Base-by-base conservation (phyloP, 2,797 vertebrate species). In the Triplophysa bombifrons region DNA sequence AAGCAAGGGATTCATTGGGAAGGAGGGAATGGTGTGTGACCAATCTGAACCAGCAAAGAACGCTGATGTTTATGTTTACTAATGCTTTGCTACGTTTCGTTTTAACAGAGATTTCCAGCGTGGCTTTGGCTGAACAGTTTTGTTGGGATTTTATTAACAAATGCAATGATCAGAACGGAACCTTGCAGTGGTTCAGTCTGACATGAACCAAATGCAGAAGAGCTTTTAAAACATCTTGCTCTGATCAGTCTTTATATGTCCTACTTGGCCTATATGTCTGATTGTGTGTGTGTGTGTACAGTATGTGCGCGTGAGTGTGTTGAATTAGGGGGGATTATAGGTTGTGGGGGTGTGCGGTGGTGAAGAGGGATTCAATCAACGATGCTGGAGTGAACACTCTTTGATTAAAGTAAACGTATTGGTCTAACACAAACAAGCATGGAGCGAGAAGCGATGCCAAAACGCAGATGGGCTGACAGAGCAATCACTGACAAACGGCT, bases 11-110 rank as follows among this genome's bases (percentile, higher is more conserved):
- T 92, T 88, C 85, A 86, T 80, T 80, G 76, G 80, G 82, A 80
- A 83, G 74, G 34, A 76, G 88, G 63, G 83, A 85, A 84, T 72
- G 82, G 86, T 88, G 88, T 92, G 89, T 93, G 91, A 93, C 91
- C 89, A 92, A 93, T 92, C 83, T 88, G 86, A 92, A 93, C 92
- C 92, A 93, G 90, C 74, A 70, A 84, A 71, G 61, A 63, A 63
- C 76, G 51, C 55, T 50, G 46, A 46, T 71, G 51, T 53, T 51
- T 22, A 17, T 69, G 72, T 48, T 75, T 65, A 83, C 27, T 51
- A 72, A 75, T 56, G 50, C 48, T 76, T 81, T 73, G 72, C 83
- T 73, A 74, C 9, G 6, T 71, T 73, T 84, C 61, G 65, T 46
- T 75, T 81, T 68, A 74, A 53, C 34, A 34, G 48, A 78, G 55